Percentiles rank a stretch among this genome's conserved stretches.
Conservation (phyloP, 2,888 invertebrate genomes). For the Volucella bombylans region DNA sequence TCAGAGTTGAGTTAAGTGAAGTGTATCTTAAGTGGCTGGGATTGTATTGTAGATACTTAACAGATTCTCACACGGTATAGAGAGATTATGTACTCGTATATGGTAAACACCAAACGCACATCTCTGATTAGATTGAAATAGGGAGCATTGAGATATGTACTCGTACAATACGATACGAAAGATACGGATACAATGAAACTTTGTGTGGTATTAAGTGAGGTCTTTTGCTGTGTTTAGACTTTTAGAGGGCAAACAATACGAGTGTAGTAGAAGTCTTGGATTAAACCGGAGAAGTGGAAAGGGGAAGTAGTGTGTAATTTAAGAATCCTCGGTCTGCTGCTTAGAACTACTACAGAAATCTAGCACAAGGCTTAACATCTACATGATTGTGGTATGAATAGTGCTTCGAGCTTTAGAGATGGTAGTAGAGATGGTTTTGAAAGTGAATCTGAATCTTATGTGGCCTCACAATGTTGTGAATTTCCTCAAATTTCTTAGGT, state of each 20-base stretch:
- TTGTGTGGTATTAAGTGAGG: conserved; percentile 18
- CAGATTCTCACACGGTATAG: conserved; percentile 22
- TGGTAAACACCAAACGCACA: conserved; percentile 12
- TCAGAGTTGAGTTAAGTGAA: conserved; percentile 26
- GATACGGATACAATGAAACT: conserved; percentile 6
- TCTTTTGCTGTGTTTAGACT: conserved; percentile 32
- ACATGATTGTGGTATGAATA: conserved; percentile 1
- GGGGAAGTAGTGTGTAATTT: conserved; percentile 36
- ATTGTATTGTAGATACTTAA: conserved; percentile 15
- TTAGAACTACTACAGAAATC: conserved; percentile 48
- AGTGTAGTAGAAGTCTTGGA: background rate
- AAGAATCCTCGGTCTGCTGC: conserved; percentile 64
- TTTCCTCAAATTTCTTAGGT: too few relatives aligned
- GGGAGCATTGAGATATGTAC: background rate
- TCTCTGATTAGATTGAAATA: conserved; percentile 31
- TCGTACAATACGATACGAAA: background rate
- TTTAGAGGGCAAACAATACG: conserved; percentile 38
- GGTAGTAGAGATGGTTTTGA: background rate
- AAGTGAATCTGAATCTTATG: too few relatives aligned
- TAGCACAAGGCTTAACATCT: conserved; percentile 60
- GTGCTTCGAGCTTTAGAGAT: conserved; percentile 24
- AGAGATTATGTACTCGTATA: conserved; percentile 1
- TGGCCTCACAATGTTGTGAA: too few relatives aligned
- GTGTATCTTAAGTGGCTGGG: conserved; percentile 22
- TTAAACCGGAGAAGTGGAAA: background rate